A percentile compares a stretch with the other conserved stretches of the same genome.
These are phyloP conservation scores for Hippocampus guttulatus DNA, from an alignment of 2,113 vertebrate species.

Conservation along the genomic window DNA sequence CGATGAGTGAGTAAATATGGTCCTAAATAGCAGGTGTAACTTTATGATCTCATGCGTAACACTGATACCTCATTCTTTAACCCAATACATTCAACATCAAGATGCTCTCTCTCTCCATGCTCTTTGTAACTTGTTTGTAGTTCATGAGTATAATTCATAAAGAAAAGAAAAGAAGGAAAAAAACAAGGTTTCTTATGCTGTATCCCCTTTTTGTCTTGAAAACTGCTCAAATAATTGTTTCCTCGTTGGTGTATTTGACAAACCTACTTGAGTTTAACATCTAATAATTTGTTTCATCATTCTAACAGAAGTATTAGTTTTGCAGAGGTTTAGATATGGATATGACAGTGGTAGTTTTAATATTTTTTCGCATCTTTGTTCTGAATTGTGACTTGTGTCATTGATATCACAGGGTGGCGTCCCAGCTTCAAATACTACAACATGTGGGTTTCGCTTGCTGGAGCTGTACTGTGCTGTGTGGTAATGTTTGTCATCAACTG, in stretches of 20 bases:
- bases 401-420: conserved; percentile 82
- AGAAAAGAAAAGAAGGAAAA: background rate
- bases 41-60: conserved; percentile 43
- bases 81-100: conserved; percentile 34
- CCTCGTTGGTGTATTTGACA: conserved; percentile 1
- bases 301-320: conserved; percentile 5
- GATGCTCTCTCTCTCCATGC: conserved; percentile 38
- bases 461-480: conserved; percentile 90
- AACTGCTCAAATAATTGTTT: background rate
- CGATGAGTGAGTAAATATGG: conserved; percentile 9
- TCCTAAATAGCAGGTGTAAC: conserved; percentile 40
- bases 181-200: background rate
- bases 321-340: background rate
- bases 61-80: conserved; percentile 60
- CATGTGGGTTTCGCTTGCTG: conserved; percentile 95
- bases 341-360: background rate
- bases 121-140: conserved; percentile 26
- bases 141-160: background rate
- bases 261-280: conserved; percentile 5
- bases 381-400: conserved; percentile 10
- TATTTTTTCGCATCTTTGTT: background rate
- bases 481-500: conserved; percentile 99
- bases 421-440: conserved; percentile 99
- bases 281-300: conserved; percentile 14
- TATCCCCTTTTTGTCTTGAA: background rate